phyloP scores from a whole-genome alignment of 2,888 invertebrate species.

The Amblyjoppa fuscipennis region DNA sequence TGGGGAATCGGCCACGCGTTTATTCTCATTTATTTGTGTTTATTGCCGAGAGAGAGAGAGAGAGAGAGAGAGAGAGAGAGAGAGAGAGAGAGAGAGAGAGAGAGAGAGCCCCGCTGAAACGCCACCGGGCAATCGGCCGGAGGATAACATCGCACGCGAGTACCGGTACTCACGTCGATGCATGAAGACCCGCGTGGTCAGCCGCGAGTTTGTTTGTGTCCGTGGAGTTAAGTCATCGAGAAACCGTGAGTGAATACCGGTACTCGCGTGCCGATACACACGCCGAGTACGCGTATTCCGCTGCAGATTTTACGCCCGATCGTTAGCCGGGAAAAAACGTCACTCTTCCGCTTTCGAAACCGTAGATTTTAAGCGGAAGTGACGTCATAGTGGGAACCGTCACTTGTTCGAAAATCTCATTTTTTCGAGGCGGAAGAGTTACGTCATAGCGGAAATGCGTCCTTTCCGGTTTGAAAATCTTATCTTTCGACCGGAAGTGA shows the following conservation, averaged over 20 bases:
- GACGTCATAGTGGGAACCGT: no score
- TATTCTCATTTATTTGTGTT: slow-evolving; percentile 29
- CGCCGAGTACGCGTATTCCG: background rate
- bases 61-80: background rate
- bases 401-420: no score
- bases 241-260: slow-evolving; percentile 17
- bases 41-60: slow-evolving; percentile 17
- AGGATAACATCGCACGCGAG: background rate
- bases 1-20: slow-evolving; percentile 62
- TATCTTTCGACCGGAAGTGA: no score
- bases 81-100: background rate
- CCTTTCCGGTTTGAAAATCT: no score
- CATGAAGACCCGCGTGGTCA: background rate
- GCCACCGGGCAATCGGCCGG: background rate
- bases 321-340: background rate
- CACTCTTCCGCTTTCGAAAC: no score
- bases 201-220: background rate
- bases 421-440: no score
- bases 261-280: background rate
- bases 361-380: no score
- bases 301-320: background rate
- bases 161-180: slow-evolving; percentile 15
- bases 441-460: no score
- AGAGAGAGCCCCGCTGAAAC: background rate
- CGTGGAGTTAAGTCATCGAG: background rate